Evolutionary conservation across 2,113 vertebrate genomes (phyloP), one percentile per base, ranked within the genome.

Genomic region (Sorex araneus): DNA sequence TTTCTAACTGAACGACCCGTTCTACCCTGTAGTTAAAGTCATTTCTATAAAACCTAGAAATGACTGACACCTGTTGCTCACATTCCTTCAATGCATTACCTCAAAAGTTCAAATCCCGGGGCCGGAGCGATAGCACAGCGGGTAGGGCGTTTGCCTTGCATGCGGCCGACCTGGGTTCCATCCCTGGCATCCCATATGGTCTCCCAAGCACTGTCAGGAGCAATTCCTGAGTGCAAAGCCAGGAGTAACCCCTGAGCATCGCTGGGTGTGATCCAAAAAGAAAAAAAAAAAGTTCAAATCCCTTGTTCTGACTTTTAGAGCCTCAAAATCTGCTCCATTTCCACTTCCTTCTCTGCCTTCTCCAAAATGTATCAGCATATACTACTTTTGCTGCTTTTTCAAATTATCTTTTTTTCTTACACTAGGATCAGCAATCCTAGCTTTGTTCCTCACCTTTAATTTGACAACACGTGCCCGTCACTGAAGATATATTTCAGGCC

Each of bases 401-500:
- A 4, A 13, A 57, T 60, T 3, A 71, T 50, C 8, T 78, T 18
- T 45, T 70, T 2, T 63, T 12, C 18, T 63, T 32, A 47, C 16
- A 40, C 27, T 25, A 0, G 7, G 30, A 16, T 57, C 11, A 54
- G 73, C 0, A 32, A 30, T 27, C 6, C 28, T 57, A 9, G 34
- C 57, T 84, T 79, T 6, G 11, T 67, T 84, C 57, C 45, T 36
- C 32, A 30, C 25, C 25, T 86, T 77, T 75, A 75, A 40, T 30
- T 87, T 81, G 32, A 21, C 78, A 30, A 32, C 57, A 30, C 34
- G 81, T 75, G 67, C 34, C 34, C 10, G 21, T 77, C 15, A 32
- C n/a, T 67, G 75, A 79, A 92, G 73, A 83, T 19, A 81, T 83
- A 77, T 43, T 28, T 47, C 40, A 66, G 76, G 16, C 8, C 28